A percentile compares a stretch with the other conserved stretches of the same genome.
phyloP scores from a whole-genome alignment of 2,113 vertebrate species.

The Myotis yumanensis region DNA sequence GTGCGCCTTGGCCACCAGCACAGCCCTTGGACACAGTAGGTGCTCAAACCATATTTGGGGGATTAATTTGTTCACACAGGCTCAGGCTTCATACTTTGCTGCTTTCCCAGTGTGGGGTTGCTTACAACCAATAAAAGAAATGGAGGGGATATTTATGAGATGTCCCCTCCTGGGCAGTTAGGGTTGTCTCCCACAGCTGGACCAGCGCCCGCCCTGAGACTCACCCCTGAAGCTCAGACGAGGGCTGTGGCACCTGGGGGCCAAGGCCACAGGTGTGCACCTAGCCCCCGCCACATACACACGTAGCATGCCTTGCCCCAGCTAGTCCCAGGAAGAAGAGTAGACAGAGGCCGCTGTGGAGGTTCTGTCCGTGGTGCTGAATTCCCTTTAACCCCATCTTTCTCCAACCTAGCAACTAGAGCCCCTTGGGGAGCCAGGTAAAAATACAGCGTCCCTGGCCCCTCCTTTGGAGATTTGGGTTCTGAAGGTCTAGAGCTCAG shows the following conservation, averaged over 20 bases:
- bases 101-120: background rate
- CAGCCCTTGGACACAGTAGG: constrained; percentile 59
- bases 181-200: background rate
- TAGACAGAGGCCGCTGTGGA: accelerated
- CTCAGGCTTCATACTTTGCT: constrained; percentile 6
- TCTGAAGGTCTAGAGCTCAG: background rate
- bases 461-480: background rate
- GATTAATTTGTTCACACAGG: background rate
- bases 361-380: constrained; percentile 80
- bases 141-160: background rate
- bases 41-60: constrained; percentile 12
- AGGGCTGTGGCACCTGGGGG: background rate
- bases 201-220: background rate
- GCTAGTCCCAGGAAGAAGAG: background rate
- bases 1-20: background rate
- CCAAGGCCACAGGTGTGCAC: background rate
- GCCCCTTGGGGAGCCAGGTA: background rate
- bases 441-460: background rate
- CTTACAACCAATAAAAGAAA: background rate
- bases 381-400: background rate
- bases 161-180: background rate
- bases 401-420: background rate
- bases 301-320: background rate
- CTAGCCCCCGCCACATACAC: background rate
- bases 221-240: background rate